Conservation (phyloP, 1,140 invertebrate genomes). For the Drosophila triauraria region DNA sequence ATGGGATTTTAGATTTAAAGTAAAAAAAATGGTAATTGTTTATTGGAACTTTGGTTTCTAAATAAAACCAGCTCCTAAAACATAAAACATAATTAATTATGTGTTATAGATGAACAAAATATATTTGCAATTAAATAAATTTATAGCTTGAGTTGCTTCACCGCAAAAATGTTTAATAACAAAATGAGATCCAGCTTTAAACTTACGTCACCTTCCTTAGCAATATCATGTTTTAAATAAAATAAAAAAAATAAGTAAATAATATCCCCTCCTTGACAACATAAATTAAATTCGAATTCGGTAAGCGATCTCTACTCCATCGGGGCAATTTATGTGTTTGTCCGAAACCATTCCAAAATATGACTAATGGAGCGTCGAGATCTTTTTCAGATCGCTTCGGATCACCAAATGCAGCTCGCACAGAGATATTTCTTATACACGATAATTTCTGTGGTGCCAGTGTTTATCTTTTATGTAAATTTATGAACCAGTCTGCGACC, state of each 20-base stretch:
- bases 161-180: neutral
- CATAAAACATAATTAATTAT: too few relatives aligned
- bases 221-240: neutral
- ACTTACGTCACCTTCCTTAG: neutral
- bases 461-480: conserved; percentile 65
- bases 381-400: conserved; percentile 45
- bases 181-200: neutral
- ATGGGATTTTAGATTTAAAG: neutral
- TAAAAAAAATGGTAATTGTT: neutral
- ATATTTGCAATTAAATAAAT: neutral
- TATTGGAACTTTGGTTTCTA: neutral
- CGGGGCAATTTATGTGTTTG: conserved; percentile 27
- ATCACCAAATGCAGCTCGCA: conserved; percentile 31
- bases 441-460: conserved; percentile 39
- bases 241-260: conserved; percentile 4
- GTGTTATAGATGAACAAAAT: neutral
- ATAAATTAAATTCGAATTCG: conserved; percentile 29
- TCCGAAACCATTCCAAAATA: conserved; percentile 47
- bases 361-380: conserved; percentile 52
- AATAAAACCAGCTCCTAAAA: neutral
- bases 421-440: conserved; percentile 17
- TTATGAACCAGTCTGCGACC: conserved; percentile 50
- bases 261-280: conserved; percentile 8
- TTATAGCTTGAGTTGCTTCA: neutral
- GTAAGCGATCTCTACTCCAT: conserved; percentile 36